These are phyloP conservation scores for Drosophila melanica DNA, from an alignment of 1,140 invertebrate genomes.

Conservation along the genomic window DNA sequence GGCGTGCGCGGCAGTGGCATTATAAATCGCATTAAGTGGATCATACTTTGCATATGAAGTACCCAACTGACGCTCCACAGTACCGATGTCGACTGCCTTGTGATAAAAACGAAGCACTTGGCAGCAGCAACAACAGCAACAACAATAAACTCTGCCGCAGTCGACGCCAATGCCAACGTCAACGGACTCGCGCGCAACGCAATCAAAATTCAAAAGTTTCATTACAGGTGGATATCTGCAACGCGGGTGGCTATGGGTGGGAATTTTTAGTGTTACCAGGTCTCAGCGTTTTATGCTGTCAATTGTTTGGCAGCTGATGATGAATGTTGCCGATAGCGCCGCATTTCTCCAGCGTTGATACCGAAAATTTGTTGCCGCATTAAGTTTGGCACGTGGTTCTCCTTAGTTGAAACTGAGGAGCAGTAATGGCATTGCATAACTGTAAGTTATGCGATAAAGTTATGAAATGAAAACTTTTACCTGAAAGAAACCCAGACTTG, in stretches of 20 bases:
- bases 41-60: slow-evolving; percentile 82
- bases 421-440: slow-evolving; percentile 61
- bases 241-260: not conserved
- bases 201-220: slow-evolving; percentile 83
- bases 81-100: slow-evolving; percentile 26
- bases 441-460: slow-evolving; percentile 70
- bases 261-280: slow-evolving; percentile 11
- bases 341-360: slow-evolving; percentile 47
- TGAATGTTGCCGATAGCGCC: slow-evolving; percentile 75
- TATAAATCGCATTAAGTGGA: slow-evolving; percentile 81
- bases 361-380: slow-evolving; percentile 71
- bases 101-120: slow-evolving; percentile 70
- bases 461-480: slow-evolving; percentile 33
- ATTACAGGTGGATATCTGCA: slow-evolving; percentile 66
- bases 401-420: slow-evolving; percentile 37
- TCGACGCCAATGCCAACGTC: not conserved
- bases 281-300: slow-evolving; percentile 57
- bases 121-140: slow-evolving; percentile 26
- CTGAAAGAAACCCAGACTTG: not conserved
- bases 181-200: slow-evolving; percentile 30
- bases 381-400: slow-evolving; percentile 61
- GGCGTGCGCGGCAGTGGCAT: slow-evolving; percentile 40
- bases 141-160: slow-evolving; percentile 31
- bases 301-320: slow-evolving; percentile 78
- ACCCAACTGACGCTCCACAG: slow-evolving; percentile 28